Conservation (phyloP, 2,113 vertebrate genomes). For the Monopterus albus region DNA sequence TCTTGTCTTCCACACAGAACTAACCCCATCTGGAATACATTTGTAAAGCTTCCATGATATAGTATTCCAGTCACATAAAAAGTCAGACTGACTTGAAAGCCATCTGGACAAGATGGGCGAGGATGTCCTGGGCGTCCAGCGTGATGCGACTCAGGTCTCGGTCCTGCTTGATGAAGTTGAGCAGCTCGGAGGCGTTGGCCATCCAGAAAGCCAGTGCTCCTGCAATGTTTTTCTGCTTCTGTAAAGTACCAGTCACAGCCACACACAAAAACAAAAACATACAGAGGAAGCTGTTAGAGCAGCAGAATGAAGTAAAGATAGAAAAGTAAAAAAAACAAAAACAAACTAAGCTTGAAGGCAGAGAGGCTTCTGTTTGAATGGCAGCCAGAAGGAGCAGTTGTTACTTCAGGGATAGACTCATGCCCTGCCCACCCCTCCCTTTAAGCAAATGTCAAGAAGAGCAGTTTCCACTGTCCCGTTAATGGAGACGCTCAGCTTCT, state of each 20-base stretch:
- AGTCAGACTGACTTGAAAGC: slow-evolving; percentile 91
- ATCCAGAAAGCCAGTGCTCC: slow-evolving; percentile 99
- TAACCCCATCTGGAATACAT: not conserved
- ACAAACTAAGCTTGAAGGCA: slow-evolving; percentile 4
- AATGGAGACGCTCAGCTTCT: not conserved
- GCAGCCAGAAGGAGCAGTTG: slow-evolving; percentile 83
- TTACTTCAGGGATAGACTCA: slow-evolving; percentile 89
- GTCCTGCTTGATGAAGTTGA: slow-evolving; percentile 99
- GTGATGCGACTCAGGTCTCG: slow-evolving; percentile 94
- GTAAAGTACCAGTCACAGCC: slow-evolving; percentile 63
- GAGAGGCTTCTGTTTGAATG: slow-evolving; percentile 70
- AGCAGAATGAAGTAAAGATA: not conserved
- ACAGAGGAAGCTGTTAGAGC: slow-evolving; percentile 35
- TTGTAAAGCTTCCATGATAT: not conserved
- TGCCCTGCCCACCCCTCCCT: slow-evolving; percentile 78
- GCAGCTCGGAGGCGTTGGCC: slow-evolving; percentile 97
- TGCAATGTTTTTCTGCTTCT: slow-evolving; percentile 99
- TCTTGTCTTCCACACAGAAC: too few relatives aligned
- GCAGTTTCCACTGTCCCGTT: slow-evolving; percentile 38
- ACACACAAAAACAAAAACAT: slow-evolving; percentile 34
- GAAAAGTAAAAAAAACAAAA: slow-evolving; percentile 25
- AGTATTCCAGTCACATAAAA: not conserved
- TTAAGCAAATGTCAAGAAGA: slow-evolving; percentile 65
- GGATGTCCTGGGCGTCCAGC: slow-evolving; percentile 94
- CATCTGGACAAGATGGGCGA: slow-evolving; percentile 97